Evolutionary conservation across 2,888 invertebrate genomes (phyloP).

Genomic region (Abrostola tripartita): DNA sequence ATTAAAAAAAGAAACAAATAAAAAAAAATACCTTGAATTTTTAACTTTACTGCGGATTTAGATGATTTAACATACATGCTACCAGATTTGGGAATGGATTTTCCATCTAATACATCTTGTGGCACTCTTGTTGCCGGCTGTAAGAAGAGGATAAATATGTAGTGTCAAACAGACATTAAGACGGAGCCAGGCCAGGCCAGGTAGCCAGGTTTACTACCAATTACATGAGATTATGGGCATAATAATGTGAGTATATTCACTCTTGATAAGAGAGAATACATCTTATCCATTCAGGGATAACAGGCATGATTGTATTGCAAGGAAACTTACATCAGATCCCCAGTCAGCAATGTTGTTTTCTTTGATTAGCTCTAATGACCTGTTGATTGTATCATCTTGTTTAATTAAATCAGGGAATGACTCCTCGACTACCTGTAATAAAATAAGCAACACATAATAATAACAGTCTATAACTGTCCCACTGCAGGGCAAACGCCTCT

Average conservation of each 20-base stretch:
- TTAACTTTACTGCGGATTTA: slow-evolving; percentile 78
- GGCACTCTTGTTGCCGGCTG: slow-evolving; percentile 85
- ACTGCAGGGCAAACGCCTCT: too few species aligned
- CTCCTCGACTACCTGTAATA: slow-evolving; percentile 91
- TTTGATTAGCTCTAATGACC: slow-evolving; percentile 90
- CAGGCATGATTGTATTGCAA: not conserved
- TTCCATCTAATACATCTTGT: slow-evolving; percentile 88
- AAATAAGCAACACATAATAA: not conserved
- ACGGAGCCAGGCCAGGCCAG: too few species aligned
- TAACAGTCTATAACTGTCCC: too few species aligned
- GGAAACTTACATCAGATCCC: slow-evolving; percentile 93
- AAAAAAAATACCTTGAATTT: slow-evolving; percentile 77
- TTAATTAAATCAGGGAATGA: slow-evolving; percentile 92
- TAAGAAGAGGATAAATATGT: slow-evolving; percentile 36
- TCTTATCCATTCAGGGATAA: too few species aligned
- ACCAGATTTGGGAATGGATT: slow-evolving; percentile 87
- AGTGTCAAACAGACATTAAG: too few species aligned
- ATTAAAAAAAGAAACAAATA: slow-evolving; percentile 1
- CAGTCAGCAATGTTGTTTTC: slow-evolving; percentile 93
- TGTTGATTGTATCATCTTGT: slow-evolving; percentile 87
- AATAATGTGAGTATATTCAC: too few species aligned
- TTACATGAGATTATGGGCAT: too few species aligned
- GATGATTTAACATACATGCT: slow-evolving; percentile 87
- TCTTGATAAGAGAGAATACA: too few species aligned
- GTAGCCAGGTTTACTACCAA: too few species aligned